Percentiles rank a stretch among this genome's conserved stretches.
Conservation (phyloP, 1,140 invertebrate genomes). For the Drosophila gunungcola region DNA sequence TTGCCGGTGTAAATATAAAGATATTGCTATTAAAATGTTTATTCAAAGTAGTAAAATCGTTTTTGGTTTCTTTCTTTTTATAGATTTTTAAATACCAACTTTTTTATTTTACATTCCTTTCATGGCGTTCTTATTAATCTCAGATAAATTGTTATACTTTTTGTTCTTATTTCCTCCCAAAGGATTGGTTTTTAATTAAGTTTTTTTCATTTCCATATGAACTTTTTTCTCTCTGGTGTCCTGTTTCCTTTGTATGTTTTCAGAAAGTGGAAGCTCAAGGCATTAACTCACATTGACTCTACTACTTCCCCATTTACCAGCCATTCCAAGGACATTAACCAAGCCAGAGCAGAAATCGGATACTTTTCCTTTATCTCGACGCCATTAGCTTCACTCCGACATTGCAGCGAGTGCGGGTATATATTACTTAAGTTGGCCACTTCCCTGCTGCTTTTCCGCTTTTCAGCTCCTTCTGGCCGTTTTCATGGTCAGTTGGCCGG, state of each 20-base stretch:
- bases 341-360: slow-evolving; percentile 33
- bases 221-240: too few species aligned
- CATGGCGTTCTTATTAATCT: too few species aligned
- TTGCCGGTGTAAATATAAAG: too few species aligned
- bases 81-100: too few species aligned
- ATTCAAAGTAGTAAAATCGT: too few species aligned
- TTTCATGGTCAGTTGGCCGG: slow-evolving; percentile 72
- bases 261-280: neutral
- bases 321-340: slow-evolving; percentile 21
- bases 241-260: neutral
- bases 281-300: slow-evolving; percentile 1
- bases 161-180: neutral
- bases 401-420: slow-evolving; percentile 36
- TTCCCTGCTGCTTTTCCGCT: slow-evolving; percentile 18
- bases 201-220: too few species aligned
- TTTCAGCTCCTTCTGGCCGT: slow-evolving; percentile 56
- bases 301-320: slow-evolving; percentile 2
- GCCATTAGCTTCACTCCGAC: slow-evolving; percentile 34
- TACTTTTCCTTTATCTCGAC: slow-evolving; percentile 50
- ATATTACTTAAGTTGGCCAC: slow-evolving; percentile 36
- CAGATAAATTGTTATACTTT: neutral
- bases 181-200: too few species aligned
- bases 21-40: too few species aligned
- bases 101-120: too few species aligned
- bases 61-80: too few species aligned